These are phyloP conservation scores for Sitta europaea DNA, from an alignment of 2,113 vertebrate species.

Conservation along the genomic window DNA sequence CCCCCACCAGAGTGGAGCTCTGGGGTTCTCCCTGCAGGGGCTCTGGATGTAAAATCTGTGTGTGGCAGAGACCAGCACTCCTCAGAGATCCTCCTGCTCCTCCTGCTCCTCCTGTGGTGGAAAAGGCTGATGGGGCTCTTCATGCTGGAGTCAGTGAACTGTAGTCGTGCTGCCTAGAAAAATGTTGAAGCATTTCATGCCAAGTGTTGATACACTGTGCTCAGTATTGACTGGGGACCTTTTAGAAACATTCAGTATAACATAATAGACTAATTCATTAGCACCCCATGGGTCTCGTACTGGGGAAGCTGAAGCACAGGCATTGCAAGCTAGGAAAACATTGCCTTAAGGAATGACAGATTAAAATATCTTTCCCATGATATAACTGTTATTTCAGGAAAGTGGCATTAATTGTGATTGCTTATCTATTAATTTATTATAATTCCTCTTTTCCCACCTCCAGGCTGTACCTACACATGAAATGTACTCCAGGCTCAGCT, in stretches of 20 bases:
- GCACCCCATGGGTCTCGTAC: constrained; percentile 85
- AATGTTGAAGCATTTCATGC: constrained; percentile 73
- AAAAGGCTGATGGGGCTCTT: constrained; percentile 3
- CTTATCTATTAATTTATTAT: constrained; percentile 86
- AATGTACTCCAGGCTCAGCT: constrained; percentile 72
- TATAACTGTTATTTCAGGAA: constrained; percentile 80
- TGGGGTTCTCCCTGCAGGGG: background rate
- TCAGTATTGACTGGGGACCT: constrained; percentile 81
- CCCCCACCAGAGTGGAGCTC: too few species aligned
- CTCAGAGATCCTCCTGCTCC: background rate
- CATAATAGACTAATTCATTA: constrained; percentile 94
- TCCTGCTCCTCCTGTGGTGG: background rate
- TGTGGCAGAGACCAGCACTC: fast-evolving
- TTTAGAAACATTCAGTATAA: constrained; percentile 86
- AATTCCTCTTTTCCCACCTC: constrained; percentile 74
- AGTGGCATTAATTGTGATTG: constrained; percentile 83
- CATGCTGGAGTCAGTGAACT: constrained; percentile 49
- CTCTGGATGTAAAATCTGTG: fast-evolving
- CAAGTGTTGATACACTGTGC: constrained; percentile 82
- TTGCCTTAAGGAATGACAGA: constrained; percentile 79
- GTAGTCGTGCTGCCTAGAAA: constrained; percentile 62
- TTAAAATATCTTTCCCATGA: constrained; percentile 78
- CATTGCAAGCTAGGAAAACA: constrained; percentile 74
- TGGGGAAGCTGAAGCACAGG: constrained; percentile 72
- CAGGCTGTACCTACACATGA: constrained; percentile 77